Evolutionary conservation across 1,140 invertebrate species (phyloP).

Genomic region (Scaptomyza hsui): DNA sequence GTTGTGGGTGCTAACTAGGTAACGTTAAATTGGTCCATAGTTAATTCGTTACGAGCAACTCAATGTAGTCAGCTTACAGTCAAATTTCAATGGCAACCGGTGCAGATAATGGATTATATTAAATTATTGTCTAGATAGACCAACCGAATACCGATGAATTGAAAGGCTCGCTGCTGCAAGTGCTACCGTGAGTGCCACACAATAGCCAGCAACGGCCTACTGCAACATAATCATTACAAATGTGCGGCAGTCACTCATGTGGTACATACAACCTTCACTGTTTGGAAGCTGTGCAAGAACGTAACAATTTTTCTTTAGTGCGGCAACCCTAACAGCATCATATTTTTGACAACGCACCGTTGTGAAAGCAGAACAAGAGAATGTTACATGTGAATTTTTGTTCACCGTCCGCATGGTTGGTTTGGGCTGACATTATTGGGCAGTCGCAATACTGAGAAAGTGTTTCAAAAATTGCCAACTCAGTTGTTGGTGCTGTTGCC

Average conservation of each 20-base stretch:
- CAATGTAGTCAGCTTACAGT: slow-evolving; percentile 16
- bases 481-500: slow-evolving; percentile 10
- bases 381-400: slow-evolving; percentile 18
- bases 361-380: not conserved
- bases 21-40: not conserved
- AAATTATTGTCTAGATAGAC: slow-evolving; percentile 45
- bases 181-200: no score
- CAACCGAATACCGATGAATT: not conserved
- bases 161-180: not conserved
- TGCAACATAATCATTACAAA: slow-evolving; percentile 71
- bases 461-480: slow-evolving; percentile 15
- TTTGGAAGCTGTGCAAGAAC: slow-evolving; percentile 14
- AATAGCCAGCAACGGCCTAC: no score
- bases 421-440: slow-evolving; percentile 48
- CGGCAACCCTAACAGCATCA: slow-evolving; percentile 41
- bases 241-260: slow-evolving; percentile 58
- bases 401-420: slow-evolving; percentile 15
- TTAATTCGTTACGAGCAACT: not conserved
- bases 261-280: no score
- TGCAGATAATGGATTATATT: slow-evolving; percentile 32
- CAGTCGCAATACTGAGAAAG: slow-evolving; percentile 32
- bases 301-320: slow-evolving; percentile 35
- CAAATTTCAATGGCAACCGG: slow-evolving; percentile 29
- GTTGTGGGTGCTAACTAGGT: not conserved
- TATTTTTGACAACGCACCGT: slow-evolving; percentile 6